These are phyloP conservation scores for Isurus oxyrinchus DNA, from an alignment of 2,113 vertebrate species.

Conservation along the genomic window DNA sequence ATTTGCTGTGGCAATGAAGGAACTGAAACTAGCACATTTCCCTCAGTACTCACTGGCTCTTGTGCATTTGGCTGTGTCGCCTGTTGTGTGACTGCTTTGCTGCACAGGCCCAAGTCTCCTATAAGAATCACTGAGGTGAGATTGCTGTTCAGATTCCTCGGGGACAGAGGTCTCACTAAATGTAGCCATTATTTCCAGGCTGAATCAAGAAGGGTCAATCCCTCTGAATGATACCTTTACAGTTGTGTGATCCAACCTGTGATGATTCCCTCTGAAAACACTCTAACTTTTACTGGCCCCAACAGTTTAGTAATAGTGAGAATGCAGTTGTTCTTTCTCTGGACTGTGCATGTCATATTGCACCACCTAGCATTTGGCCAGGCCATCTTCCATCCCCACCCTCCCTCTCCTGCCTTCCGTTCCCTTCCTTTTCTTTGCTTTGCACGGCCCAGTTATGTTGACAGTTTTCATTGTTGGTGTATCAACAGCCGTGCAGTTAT, in stretches of 20 bases:
- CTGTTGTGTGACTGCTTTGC: not conserved
- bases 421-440: not conserved
- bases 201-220: not conserved
- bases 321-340: not conserved
- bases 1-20: too few species aligned
- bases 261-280: not conserved
- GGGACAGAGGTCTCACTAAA: not conserved
- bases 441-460: not conserved
- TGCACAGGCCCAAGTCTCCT: not conserved
- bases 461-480: not conserved
- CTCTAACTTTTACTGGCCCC: not conserved
- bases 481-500: not conserved
- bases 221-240: not conserved
- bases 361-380: not conserved
- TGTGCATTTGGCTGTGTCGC: not conserved
- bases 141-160: not conserved
- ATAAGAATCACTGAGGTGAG: not conserved
- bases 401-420: not conserved
- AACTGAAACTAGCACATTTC: not conserved
- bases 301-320: not conserved
- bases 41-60: too few species aligned
- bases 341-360: not conserved
- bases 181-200: not conserved
- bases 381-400: not conserved
- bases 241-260: not conserved